A percentile compares a stretch with the other conserved stretches of the same genome.
Conservation (phyloP, 2,113 vertebrate species). For the Ctenodactylus gundi region DNA sequence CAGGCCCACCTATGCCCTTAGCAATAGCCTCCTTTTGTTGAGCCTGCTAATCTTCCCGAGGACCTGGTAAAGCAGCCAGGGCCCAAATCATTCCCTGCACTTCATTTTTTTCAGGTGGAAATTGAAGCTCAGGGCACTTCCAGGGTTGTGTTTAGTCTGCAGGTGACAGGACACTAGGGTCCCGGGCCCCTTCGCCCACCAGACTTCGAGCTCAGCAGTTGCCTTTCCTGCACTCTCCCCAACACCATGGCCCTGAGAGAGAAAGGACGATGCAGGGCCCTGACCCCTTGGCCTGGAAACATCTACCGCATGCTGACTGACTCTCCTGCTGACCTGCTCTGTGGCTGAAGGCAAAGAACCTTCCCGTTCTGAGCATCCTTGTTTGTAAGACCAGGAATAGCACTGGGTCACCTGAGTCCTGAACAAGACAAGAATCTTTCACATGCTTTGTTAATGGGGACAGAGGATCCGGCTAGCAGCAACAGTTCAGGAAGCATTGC, state of each 20-base stretch:
- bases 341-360: background rate
- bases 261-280: background rate
- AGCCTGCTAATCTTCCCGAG: background rate
- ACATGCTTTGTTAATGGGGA: background rate
- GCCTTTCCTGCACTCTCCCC: background rate
- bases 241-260: background rate
- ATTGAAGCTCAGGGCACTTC: background rate
- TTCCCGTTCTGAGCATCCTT: background rate
- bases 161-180: background rate
- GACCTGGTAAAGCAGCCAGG: background rate
- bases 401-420: background rate
- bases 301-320: background rate
- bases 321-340: background rate
- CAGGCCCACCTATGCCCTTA: background rate
- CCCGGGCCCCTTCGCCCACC: background rate
- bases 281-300: background rate
- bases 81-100: no score
- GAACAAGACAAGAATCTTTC: background rate
- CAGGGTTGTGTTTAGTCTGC: background rate
- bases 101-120: background rate
- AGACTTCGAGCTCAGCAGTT: background rate
- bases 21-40: background rate
- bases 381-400: background rate
- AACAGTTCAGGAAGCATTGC: background rate
- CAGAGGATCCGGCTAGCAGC: accelerated